Evolutionary conservation across 2,797 vertebrate species (phyloP).

Genomic region (Phrynocephalus guinanensis): DNA sequence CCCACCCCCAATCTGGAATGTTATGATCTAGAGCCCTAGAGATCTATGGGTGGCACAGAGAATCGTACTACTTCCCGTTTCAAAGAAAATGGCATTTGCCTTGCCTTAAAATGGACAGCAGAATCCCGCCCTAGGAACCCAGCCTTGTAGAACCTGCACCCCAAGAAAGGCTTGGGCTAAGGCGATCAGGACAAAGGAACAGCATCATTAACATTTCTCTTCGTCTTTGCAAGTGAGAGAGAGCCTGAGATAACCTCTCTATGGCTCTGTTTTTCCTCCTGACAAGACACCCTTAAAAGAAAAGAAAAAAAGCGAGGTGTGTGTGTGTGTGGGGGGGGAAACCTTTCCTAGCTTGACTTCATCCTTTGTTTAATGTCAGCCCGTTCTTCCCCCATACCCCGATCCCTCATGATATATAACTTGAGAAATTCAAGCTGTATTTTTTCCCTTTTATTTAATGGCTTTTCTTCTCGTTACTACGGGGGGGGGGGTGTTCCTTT

Average conservation of each 20-base stretch:
- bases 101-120: conserved; percentile 57
- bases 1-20: conserved; percentile 21
- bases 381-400: conserved; percentile 27
- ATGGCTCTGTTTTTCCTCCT: conserved; percentile 49
- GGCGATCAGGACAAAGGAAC: conserved; percentile 43
- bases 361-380: conserved; percentile 28
- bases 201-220: conserved; percentile 59
- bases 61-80: conserved; percentile 45
- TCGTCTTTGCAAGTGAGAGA: conserved; percentile 57
- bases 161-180: conserved; percentile 36
- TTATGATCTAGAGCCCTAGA: conserved; percentile 2
- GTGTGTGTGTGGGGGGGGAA: no score
- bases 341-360: background rate
- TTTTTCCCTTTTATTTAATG: conserved; percentile 18
- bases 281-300: conserved; percentile 9
- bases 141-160: conserved; percentile 44
- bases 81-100: conserved; percentile 8
- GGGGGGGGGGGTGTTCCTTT: background rate
- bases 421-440: background rate
- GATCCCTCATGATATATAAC: conserved; percentile 16
- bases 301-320: background rate
- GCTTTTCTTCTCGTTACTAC: no score
- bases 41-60: no score
- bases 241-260: conserved; percentile 42
- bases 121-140: conserved; percentile 57